These are phyloP conservation scores for Virgularia gustaviana DNA, from an alignment of 92 coral and sea anemone species.

Conservation along the genomic window DNA sequence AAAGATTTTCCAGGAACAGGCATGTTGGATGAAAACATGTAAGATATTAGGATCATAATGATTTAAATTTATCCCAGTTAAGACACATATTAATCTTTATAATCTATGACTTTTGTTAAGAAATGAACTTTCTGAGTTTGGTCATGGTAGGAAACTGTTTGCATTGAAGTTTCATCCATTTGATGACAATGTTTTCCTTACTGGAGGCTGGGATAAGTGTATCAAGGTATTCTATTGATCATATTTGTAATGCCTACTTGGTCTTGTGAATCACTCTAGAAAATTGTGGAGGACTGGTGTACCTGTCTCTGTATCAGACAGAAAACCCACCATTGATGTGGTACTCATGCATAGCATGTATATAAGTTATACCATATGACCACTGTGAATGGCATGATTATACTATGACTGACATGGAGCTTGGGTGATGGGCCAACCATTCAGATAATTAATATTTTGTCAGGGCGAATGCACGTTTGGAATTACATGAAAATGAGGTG, in stretches of 20 bases:
- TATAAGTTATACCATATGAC: no score
- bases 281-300: no score
- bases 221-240: conserved; percentile 57
- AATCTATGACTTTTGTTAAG: conserved; percentile 44
- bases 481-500: no score
- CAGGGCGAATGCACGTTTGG: conserved; percentile 11
- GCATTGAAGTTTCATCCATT: conserved; percentile 89
- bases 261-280: no score
- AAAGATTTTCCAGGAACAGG: conserved; percentile 75
- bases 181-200: conserved; percentile 92
- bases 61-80: neutral
- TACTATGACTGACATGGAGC: no score
- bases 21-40: conserved; percentile 42
- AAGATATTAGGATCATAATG: neutral
- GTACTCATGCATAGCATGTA: no score
- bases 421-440: neutral
- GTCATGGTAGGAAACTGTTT: conserved; percentile 95
- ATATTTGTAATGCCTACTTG: neutral
- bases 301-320: no score
- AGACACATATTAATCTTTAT: neutral
- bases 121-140: conserved; percentile 66
- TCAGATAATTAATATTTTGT: neutral
- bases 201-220: conserved; percentile 98
- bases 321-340: no score
- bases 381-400: no score